These are phyloP conservation scores for Carcharodon carcharias DNA, from an alignment of 2,797 vertebrate species.

Conservation along the genomic window DNA sequence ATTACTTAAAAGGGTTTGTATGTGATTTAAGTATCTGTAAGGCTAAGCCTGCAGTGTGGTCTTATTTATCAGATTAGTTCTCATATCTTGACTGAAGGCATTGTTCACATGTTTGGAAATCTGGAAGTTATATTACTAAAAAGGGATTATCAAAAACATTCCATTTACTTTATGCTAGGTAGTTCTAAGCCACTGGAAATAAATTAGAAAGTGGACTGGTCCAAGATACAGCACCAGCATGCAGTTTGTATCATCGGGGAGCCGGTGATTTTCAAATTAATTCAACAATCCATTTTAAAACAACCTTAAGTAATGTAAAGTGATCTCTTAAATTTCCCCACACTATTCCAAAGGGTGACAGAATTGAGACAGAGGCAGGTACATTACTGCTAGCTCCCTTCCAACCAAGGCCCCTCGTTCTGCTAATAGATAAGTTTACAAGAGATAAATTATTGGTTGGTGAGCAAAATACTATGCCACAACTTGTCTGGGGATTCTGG, in stretches of 20 bases:
- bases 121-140: neutral
- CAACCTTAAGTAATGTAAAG: neutral
- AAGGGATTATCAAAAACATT: slow-evolving; percentile 14
- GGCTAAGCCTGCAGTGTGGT: neutral
- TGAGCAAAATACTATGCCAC: neutral
- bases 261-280: neutral
- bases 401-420: neutral
- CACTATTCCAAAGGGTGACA: neutral
- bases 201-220: neutral
- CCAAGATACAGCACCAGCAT: neutral
- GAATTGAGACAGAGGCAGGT: neutral
- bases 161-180: neutral
- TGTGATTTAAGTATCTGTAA: neutral
- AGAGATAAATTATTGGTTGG: neutral
- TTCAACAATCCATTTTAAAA: neutral
- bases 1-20: slow-evolving; percentile 2
- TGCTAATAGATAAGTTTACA: neutral
- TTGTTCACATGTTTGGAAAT: neutral
- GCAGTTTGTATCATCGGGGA: neutral
- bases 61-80: slow-evolving; percentile 22
- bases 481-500: neutral
- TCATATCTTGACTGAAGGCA: slow-evolving; percentile 15
- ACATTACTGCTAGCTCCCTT: neutral
- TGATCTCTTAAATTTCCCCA: neutral
- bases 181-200: neutral